Evolutionary conservation across 2,888 invertebrate genomes (phyloP).

Genomic region (Pardosa pseudoannulata): DNA sequence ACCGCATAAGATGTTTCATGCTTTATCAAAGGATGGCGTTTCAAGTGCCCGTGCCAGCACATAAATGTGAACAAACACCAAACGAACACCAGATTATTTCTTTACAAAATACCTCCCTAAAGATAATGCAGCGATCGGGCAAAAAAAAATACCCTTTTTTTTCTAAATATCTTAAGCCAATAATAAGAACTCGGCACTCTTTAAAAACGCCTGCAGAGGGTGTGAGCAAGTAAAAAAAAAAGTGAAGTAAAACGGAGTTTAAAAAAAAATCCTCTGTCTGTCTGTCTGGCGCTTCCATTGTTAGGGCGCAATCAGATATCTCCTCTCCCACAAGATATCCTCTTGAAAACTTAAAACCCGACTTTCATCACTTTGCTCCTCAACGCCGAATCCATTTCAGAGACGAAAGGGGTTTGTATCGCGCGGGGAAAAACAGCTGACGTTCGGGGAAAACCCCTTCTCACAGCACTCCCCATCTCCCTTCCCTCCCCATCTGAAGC

Average conservation of each 20-base stretch:
- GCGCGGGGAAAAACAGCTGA: constrained; percentile 69
- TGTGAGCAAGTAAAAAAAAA: neutral
- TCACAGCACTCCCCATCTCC: neutral
- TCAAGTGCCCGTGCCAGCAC: too few species aligned
- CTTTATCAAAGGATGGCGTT: too few species aligned
- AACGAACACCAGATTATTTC: too few species aligned
- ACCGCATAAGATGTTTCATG: too few species aligned
- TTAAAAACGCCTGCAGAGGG: neutral
- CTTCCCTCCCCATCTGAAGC: constrained; percentile 7
- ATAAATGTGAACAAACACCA: too few species aligned
- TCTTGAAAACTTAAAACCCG: constrained; percentile 13
- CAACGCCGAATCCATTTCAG: constrained; percentile 22
- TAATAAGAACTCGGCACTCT: neutral
- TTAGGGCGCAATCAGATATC: neutral
- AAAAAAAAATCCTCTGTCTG: neutral
- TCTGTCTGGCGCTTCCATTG: constrained; percentile 2
- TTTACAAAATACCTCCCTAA: too few species aligned
- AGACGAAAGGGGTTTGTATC: constrained; percentile 64
- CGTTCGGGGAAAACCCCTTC: constrained; percentile 47
- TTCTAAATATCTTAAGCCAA: neutral
- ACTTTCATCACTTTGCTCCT: constrained; percentile 38
- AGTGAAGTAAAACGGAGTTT: too few species aligned
- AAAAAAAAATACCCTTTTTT: neutral
- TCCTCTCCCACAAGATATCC: neutral
- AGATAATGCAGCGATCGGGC: too few species aligned